Conservation (phyloP, 2,797 vertebrate genomes). For the Hippoglossus hippoglossus region DNA sequence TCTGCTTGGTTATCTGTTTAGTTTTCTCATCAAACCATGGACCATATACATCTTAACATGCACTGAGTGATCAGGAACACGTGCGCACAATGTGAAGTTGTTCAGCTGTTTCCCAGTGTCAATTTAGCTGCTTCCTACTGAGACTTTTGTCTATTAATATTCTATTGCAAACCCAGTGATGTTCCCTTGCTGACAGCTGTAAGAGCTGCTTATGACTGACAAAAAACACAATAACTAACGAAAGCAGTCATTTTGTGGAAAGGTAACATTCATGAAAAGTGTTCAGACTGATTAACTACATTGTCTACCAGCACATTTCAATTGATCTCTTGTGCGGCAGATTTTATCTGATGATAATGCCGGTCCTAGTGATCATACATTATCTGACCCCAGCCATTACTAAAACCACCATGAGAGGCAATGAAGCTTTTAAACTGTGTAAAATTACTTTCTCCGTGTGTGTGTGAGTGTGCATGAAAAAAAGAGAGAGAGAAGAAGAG, state of each 20-base stretch:
- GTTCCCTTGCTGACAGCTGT: conserved; percentile 54
- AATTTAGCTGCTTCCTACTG: conserved; percentile 30
- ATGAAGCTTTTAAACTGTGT: conserved; percentile 28
- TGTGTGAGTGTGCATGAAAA: conserved; percentile 15
- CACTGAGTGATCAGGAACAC: background rate
- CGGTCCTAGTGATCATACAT: background rate
- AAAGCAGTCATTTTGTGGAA: conserved; percentile 41
- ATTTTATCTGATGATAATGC: conserved; percentile 39
- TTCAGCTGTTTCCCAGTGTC: conserved; percentile 24
- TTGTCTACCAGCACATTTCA: conserved; percentile 35
- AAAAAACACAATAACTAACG: conserved; percentile 59
- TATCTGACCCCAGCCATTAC: conserved; percentile 38
- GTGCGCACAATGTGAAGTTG: background rate
- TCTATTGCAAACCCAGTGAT: conserved; percentile 34
- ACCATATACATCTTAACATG: background rate
- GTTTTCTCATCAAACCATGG: background rate
- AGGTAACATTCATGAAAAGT: conserved; percentile 38
- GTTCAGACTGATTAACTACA: conserved; percentile 51
- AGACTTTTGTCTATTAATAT: conserved; percentile 49
- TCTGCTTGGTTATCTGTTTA: background rate
- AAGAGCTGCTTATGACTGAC: conserved; percentile 61
- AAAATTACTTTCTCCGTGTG: conserved; percentile 27
- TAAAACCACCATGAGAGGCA: conserved; percentile 6
- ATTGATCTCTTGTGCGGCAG: conserved; percentile 30
- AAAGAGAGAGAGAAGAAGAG: conserved; percentile 3